Evolutionary conservation across 2,113 vertebrate species (phyloP).

Genomic region (Sigmodon hispidus): DNA sequence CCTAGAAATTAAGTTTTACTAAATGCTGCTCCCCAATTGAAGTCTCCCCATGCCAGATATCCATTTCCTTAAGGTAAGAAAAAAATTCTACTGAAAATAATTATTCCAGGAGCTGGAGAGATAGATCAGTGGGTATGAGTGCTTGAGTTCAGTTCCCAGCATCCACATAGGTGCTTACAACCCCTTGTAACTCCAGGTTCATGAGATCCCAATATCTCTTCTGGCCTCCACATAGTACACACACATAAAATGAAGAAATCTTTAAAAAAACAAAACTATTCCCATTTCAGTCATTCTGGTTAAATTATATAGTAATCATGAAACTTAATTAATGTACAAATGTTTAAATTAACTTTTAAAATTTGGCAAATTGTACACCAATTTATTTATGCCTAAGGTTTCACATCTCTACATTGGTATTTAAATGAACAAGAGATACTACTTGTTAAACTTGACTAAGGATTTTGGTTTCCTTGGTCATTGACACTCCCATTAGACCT

Average conservation of each 20-base stretch:
- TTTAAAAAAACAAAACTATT: background rate
- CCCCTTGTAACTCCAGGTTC: background rate
- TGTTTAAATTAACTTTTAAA: background rate
- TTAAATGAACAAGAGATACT: background rate
- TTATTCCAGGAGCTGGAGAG: background rate
- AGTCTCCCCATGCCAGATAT: background rate
- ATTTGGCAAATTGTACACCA: background rate
- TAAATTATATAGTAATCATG: background rate
- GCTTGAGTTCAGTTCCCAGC: background rate
- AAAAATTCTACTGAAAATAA: background rate
- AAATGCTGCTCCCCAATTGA: background rate
- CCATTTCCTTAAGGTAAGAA: background rate
- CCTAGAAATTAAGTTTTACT: background rate
- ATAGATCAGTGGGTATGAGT: background rate
- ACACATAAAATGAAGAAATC: background rate
- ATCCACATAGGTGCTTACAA: background rate
- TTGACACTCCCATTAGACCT: background rate
- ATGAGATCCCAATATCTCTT: background rate
- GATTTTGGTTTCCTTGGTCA: background rate
- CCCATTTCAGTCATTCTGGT: background rate
- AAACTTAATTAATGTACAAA: background rate
- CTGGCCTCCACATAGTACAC: background rate
- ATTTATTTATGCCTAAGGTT: background rate
- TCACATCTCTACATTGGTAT: background rate
- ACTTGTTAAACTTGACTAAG: too few relatives aligned